phyloP scores from a whole-genome alignment of 1,140 invertebrate species.

The Drosophila malerkotliana region DNA sequence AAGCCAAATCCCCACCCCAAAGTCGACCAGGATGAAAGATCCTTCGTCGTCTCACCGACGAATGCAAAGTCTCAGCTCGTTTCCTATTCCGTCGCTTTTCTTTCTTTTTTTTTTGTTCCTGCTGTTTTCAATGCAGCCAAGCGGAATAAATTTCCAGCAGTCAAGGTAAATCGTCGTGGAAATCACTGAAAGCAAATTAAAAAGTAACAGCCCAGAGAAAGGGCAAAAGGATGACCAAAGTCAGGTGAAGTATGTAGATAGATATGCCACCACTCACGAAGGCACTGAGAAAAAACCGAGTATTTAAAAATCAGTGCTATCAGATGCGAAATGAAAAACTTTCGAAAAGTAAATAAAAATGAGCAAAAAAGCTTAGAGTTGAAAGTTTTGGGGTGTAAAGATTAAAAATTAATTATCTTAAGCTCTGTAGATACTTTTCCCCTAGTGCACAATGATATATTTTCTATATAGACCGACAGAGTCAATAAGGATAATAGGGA shows the following conservation, averaged over 20 bases:
- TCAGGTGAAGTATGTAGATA: constrained; percentile 50
- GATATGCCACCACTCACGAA: constrained; percentile 35
- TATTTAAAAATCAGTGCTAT: too few relatives aligned
- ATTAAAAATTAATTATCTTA: not conserved
- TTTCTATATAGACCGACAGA: constrained; percentile 49
- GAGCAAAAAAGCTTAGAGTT: not conserved
- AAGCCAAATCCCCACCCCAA: not conserved
- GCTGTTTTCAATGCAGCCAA: constrained; percentile 77
- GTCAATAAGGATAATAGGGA: constrained; percentile 70
- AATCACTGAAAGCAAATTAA: constrained; percentile 82
- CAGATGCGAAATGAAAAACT: not conserved
- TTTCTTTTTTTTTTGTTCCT: constrained; percentile 11
- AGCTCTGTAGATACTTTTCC: not conserved
- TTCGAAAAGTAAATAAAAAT: not conserved
- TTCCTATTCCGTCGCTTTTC: constrained; percentile 26
- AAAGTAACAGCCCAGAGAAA: constrained; percentile 30
- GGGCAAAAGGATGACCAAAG: constrained; percentile 30
- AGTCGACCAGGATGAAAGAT: constrained; percentile 25
- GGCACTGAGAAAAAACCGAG: constrained; percentile 13
- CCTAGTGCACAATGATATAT: constrained; percentile 37
- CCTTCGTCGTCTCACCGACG: constrained; percentile 5
- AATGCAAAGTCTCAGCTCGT: constrained; percentile 65
- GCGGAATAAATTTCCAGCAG: constrained; percentile 76
- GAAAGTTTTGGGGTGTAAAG: not conserved
- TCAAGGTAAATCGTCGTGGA: constrained; percentile 77